A percentile compares a stretch with the other conserved stretches of the same genome.
phyloP scores from a whole-genome alignment of 2,113 vertebrate species.

The Barbus barbus region DNA sequence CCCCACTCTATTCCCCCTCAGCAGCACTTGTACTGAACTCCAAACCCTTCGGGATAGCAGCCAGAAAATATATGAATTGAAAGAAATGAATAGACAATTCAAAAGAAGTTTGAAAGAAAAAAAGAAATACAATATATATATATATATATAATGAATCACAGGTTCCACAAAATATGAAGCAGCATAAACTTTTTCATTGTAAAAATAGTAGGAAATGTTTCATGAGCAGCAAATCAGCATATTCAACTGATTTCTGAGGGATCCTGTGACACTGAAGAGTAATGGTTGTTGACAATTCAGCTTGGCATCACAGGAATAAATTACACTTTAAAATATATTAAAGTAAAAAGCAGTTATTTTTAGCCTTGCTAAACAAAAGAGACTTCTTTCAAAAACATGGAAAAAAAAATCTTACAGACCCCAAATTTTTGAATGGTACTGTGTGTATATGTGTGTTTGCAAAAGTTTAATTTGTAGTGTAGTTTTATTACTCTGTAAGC shows the following conservation, averaged over 20 bases:
- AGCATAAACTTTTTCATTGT: no score
- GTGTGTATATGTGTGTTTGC: no score
- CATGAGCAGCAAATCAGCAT: no score
- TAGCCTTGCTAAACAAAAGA: neutral
- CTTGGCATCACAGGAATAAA: no score
- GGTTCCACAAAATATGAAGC: neutral
- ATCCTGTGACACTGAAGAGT: no score
- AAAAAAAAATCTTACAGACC: neutral
- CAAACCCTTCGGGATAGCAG: neutral
- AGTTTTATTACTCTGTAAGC: neutral
- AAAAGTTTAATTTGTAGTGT: neutral
- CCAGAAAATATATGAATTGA: neutral
- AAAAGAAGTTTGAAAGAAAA: neutral
- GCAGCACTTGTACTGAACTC: neutral
- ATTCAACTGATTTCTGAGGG: no score
- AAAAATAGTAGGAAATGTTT: no score
- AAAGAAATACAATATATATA: no score
- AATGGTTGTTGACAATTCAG: no score
- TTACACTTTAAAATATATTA: no score
- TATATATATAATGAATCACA: no score
- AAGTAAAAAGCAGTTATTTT: no score
- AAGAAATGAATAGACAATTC: neutral
- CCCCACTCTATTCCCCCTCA: neutral
- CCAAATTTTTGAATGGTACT: neutral
- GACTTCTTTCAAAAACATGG: neutral